Evolutionary conservation across 2,797 vertebrate species (phyloP), one percentile per base, ranked within the genome.

Genomic region (Gallirallus australis): DNA sequence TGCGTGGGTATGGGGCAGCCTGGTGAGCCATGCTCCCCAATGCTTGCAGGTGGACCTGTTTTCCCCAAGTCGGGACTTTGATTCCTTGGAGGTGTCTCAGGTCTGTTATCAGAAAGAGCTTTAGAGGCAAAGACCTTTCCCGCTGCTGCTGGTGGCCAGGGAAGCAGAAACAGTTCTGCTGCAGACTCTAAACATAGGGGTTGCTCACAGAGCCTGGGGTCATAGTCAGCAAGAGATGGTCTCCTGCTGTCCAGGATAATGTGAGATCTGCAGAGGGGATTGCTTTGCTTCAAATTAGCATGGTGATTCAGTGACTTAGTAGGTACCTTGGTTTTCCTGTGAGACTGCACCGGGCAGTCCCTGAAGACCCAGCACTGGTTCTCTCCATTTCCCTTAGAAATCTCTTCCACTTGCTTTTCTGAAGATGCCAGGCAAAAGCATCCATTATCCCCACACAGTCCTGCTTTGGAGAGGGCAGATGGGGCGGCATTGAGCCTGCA

Each of bases 401-500:
- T 80, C 17, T 10, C 19, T 63, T 71, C n/a, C 39, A 18, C 21
- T 40, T 68, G 33, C 4, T 61, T 57, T 93, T 68, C 71, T 82
- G 40, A 45, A 68, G 45, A 11, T 23, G 27, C 53, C 28, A 57
- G 48, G 31, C 3, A 7, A 65, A 27, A 78, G 7, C 24, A 73
- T 47, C 71, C 64, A 3, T 77, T 11, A 50, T 15, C 48, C 24
- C 40, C 66, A 28, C 19, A 14, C 33, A 52, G 66, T 47, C 61
- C 20, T 52, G 35, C 60, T 77, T 35, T 69, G 50, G 48, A 24
- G 20, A 63, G 86, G 59, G 50, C 59, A 76, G 66, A 6, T 0
- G 0, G 33, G 53, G 9, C 27, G 31, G 7, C 27, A 7, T 2
- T 11, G 45, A 40, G 52, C 10, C 30, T 40, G 3, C 2, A 2